Evolutionary conservation across 2,113 vertebrate genomes (phyloP).

Genomic region (Benitochromis conjunctus): DNA sequence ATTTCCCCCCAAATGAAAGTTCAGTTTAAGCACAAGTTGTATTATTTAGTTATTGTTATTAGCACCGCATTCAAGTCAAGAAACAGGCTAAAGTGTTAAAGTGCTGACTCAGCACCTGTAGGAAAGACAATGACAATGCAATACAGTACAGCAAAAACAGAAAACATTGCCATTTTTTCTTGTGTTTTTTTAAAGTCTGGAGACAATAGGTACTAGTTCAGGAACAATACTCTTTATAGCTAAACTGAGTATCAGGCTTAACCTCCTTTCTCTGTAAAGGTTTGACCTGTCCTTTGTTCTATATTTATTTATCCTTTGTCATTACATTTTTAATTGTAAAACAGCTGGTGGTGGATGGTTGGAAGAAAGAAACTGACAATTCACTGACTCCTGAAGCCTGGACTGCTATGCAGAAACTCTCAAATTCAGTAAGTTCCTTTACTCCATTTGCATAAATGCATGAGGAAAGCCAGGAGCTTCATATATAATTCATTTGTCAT

Average conservation of each 20-base stretch:
- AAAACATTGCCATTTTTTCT: too few relatives aligned
- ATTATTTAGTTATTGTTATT: neutral
- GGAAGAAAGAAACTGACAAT: conserved; percentile 69
- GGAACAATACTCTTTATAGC: neutral
- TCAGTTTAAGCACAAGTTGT: neutral
- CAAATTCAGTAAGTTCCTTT: conserved; percentile 62
- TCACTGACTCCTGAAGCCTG: conserved; percentile 66
- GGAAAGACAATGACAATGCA: neutral
- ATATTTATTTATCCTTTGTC: neutral
- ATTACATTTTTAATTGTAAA: neutral
- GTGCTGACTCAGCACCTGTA: neutral
- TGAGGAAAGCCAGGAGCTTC: conserved; percentile 6
- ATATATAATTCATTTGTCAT: conserved; percentile 49
- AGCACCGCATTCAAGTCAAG: neutral
- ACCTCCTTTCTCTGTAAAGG: neutral
- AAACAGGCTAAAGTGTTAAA: neutral
- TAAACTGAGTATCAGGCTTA: neutral
- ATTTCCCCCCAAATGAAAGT: neutral
- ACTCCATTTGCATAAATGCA: neutral
- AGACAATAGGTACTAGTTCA: neutral
- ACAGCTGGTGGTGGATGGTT: conserved; percentile 51
- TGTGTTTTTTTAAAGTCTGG: neutral
- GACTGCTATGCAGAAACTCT: conserved; percentile 70
- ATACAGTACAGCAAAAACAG: neutral
- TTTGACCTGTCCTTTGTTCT: neutral